Evolutionary conservation across 92 coral and sea anemone species (phyloP).

Genomic region (Umimayanthus kanabou): DNA sequence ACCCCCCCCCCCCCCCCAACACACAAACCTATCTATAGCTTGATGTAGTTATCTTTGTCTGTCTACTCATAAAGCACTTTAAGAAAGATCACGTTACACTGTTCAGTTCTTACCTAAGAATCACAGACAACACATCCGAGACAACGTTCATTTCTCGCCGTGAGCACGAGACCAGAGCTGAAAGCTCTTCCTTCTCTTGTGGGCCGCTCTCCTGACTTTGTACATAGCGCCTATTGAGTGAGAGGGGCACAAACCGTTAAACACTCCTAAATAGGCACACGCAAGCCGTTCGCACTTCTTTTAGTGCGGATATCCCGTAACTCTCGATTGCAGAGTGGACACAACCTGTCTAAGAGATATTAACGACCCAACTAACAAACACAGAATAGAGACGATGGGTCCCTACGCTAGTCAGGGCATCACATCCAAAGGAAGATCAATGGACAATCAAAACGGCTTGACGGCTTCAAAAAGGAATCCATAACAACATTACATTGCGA

Average conservation of each 20-base stretch:
- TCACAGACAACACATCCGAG: slow-evolving; percentile 83
- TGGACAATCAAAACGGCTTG: too few species aligned
- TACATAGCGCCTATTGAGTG: slow-evolving; percentile 67
- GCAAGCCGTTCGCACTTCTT: background rate
- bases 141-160: slow-evolving; percentile 73
- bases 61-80: background rate
- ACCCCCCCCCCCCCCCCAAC: background rate
- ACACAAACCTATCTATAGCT: background rate
- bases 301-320: too few species aligned
- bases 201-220: slow-evolving; percentile 61
- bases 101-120: slow-evolving; percentile 70
- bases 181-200: slow-evolving; percentile 63
- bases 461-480: too few species aligned
- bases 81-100: background rate
- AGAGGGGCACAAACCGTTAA: background rate
- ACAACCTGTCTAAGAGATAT: too few species aligned
- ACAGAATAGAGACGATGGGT: too few species aligned
- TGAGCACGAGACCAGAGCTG: slow-evolving; percentile 79
- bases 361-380: too few species aligned
- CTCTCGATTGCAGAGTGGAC: too few species aligned
- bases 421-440: too few species aligned
- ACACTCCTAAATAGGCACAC: background rate
- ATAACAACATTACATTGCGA: too few species aligned
- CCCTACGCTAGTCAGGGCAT: too few species aligned
- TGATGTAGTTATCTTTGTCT: background rate